Evolutionary conservation across 2,113 vertebrate species (phyloP).

Genomic region (Egretta garzetta): DNA sequence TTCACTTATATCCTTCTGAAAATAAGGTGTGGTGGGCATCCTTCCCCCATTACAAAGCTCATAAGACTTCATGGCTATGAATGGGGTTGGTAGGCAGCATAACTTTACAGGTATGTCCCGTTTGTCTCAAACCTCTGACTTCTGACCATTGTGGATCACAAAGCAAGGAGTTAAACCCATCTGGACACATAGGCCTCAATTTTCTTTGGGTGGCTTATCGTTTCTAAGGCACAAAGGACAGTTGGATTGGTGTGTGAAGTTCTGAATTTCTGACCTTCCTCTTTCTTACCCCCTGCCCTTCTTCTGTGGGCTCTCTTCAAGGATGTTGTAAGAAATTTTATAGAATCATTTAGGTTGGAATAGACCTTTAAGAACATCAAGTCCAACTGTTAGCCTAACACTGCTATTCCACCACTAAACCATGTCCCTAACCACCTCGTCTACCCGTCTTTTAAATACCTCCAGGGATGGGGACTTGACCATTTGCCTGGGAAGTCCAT

Average conservation of each 20-base stretch:
- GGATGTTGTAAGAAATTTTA: background rate
- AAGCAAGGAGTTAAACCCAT: background rate
- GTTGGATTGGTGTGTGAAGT: background rate
- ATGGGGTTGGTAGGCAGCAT: rapidly evolving
- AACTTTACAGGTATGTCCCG: background rate
- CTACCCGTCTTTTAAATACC: no score
- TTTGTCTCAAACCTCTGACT: background rate
- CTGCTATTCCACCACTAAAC: no score
- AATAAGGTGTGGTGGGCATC: background rate
- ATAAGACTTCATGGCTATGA: background rate
- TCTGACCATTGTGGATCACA: background rate
- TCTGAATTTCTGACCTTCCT: background rate
- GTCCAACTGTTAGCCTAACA: no score
- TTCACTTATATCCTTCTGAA: background rate
- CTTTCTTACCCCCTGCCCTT: background rate
- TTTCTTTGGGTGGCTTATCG: background rate
- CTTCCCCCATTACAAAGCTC: background rate
- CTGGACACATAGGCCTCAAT: background rate
- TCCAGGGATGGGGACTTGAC: no score
- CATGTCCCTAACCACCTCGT: no score
- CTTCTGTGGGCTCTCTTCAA: background rate
- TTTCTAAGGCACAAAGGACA: background rate
- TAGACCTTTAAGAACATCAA: no score
- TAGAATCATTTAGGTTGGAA: no score
- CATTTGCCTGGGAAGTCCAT: no score